phyloP scores from a whole-genome alignment of 2,888 invertebrate genomes.

The Deroplatys truncata region DNA sequence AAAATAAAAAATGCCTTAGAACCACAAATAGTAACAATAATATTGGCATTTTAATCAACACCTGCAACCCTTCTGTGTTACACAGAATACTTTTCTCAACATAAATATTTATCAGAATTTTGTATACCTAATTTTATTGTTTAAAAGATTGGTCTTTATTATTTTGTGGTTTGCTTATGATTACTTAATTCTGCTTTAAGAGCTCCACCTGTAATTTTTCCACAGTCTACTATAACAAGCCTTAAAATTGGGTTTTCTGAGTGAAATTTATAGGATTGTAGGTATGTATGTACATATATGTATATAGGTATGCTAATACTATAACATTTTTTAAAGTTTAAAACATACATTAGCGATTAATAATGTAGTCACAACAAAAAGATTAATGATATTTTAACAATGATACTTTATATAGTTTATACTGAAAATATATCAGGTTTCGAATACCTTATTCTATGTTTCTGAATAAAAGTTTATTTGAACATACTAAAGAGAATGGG shows the following conservation, averaged over 20 bases:
- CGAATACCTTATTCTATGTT: not conserved
- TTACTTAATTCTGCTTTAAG: not conserved
- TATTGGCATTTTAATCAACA: not conserved
- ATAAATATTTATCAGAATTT: not conserved
- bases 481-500: not conserved
- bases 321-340: not conserved
- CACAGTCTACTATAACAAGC: not conserved
- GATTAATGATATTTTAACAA: not conserved
- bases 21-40: not conserved
- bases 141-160: not conserved
- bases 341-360: not conserved
- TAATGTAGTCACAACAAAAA: not conserved
- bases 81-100: not conserved
- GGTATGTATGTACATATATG: not conserved
- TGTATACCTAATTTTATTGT: not conserved
- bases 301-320: not conserved
- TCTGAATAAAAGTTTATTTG: not conserved
- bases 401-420: not conserved
- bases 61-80: not conserved
- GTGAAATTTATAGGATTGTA: not conserved
- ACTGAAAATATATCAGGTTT: not conserved
- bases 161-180: not conserved
- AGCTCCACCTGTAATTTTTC: not conserved
- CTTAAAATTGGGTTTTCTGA: not conserved
- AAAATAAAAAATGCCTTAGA: not conserved